Evolutionary conservation across 1,140 invertebrate genomes (phyloP), one percentile per base, ranked within the genome.

Genomic region (Ylistrum balloti): DNA sequence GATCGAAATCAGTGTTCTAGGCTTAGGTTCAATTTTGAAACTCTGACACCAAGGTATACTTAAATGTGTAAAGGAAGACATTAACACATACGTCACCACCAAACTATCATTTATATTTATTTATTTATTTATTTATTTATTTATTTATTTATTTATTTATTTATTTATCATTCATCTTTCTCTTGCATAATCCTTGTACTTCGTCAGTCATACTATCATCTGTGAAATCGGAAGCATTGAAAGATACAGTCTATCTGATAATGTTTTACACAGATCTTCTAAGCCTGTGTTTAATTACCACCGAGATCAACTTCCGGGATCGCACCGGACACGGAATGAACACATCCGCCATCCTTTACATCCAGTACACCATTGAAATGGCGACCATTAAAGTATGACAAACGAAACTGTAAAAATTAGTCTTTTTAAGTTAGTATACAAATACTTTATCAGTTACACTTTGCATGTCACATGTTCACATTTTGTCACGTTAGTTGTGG

Each of bases 361-460:
- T 74, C 15, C 3, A 48, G 22, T 28, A 17, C n/a, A 28, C 9
- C 56, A 28, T 7, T n/a, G n/a, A 74, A 74, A 28, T n/a, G 56
- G 1, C 3, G 56, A 28, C n/a, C n/a, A 74, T 2, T n/a, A 74
- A n/a, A 74, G 28, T 9, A 74, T 74, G 20, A 74, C 9, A 74
- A 74, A 45, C 7, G 56, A 74, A 74, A 7, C n/a, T 28, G 22
- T 74, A n/a, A 74, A 74, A 74, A 74, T 74, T 28, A 28, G 56
- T n/a, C 56, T 74, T 74, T 74, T 74, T 74, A n/a, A 74, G 28
- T 74, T 74, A n/a, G 56, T 74, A 74, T 74, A n/a, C 56, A 74
- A 74, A 74, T 11, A 74, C 56, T 74, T 5, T 74, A 74, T 74
- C 56, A 74, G 9, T 74, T n/a, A 74, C 15, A 74, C 22, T 74